Evolutionary conservation across 2,113 vertebrate genomes (phyloP).

Genomic region (Corythaixoides concolor): DNA sequence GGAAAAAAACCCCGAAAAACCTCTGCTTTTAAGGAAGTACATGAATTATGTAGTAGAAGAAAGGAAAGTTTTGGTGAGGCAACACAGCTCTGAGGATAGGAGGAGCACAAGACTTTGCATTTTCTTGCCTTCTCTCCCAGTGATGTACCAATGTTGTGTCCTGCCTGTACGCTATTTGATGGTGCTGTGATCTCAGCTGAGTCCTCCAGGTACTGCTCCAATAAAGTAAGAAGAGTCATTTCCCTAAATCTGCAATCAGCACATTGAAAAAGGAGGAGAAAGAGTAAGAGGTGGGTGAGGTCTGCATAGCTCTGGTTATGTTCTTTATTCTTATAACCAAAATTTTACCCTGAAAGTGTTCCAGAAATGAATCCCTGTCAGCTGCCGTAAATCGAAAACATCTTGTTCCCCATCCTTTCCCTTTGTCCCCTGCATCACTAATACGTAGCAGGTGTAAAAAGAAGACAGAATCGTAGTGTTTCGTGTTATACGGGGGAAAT

Average conservation of each 20-base stretch:
- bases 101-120: not conserved
- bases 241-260: not conserved
- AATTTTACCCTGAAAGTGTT: not conserved
- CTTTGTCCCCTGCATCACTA: rapidly evolving
- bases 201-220: not conserved
- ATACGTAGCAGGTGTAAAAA: not conserved
- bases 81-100: not conserved
- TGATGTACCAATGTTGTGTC: not conserved
- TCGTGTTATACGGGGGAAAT: not conserved
- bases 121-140: not conserved
- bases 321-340: not conserved
- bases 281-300: not conserved
- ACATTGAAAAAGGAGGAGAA: not conserved
- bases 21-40: not conserved
- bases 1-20: no score
- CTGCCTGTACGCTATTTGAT: not conserved
- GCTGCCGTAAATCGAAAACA: not conserved
- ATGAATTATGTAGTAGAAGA: not conserved
- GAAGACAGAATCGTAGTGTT: not conserved
- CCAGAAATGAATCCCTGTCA: not conserved
- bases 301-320: not conserved
- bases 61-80: not conserved
- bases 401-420: not conserved
- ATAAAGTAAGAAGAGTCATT: not conserved
- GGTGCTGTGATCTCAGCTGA: not conserved